Conservation (phyloP, 2,113 vertebrate species). For the Mirounga angustirostris region DNA sequence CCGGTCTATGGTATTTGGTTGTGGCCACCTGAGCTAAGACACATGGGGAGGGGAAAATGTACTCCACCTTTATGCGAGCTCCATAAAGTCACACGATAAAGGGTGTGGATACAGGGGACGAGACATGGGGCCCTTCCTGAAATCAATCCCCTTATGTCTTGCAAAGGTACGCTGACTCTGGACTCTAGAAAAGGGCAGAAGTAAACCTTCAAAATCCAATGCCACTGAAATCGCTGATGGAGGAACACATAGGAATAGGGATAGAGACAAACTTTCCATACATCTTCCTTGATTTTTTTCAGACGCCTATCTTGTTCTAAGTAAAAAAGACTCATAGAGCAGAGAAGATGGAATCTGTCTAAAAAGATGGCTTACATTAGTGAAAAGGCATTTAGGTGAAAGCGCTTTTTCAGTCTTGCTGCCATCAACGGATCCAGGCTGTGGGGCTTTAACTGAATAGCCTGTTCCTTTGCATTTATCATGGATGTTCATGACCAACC, state of each 20-base stretch:
- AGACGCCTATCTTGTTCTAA: neutral
- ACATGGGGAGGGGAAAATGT: neutral
- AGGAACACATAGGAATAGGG: neutral
- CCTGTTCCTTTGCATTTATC: neutral
- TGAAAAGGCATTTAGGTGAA: neutral
- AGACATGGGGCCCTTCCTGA: too few relatives aligned
- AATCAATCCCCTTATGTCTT: neutral
- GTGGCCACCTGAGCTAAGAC: neutral
- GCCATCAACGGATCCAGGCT: neutral
- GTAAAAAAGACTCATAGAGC: neutral
- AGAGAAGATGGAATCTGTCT: constrained; percentile 53
- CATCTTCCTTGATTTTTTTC: neutral
- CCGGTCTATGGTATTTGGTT: neutral
- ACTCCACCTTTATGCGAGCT: neutral
- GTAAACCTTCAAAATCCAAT: neutral
- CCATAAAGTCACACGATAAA: neutral
- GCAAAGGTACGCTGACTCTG: fast-evolving
- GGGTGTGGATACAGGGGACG: too few relatives aligned
- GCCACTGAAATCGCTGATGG: neutral
- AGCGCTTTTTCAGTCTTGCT: neutral
- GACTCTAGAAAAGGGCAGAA: neutral
- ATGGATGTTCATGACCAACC: neutral
- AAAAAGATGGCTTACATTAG: neutral
- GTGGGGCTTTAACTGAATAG: neutral
- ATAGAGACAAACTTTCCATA: neutral